Evolutionary conservation across 64 coral and sea anemone species (phyloP).

Genomic region (Porites australiensis): DNA sequence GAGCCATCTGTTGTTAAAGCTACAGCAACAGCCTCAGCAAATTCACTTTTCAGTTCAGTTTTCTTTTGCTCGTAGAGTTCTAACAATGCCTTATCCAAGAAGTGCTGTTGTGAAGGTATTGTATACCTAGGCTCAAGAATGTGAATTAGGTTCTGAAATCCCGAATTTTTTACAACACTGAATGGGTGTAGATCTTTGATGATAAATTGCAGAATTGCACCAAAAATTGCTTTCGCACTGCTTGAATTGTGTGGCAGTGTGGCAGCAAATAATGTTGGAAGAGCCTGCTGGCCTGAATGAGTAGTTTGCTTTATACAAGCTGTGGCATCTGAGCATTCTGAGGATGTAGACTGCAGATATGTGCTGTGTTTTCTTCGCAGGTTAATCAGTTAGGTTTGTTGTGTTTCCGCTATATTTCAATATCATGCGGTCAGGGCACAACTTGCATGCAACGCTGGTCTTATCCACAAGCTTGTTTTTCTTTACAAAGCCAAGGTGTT

Average conservation of each 20-base stretch:
- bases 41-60: not conserved
- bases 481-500: constrained; percentile 57
- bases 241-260: not conserved
- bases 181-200: not conserved
- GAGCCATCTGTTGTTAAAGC: constrained; percentile 65
- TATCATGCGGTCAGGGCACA: constrained; percentile 12
- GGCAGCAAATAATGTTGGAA: not conserved
- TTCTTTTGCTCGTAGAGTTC: constrained; percentile 33
- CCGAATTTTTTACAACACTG: constrained; percentile 15
- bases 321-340: not conserved
- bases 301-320: not conserved
- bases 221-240: not conserved
- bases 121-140: constrained; percentile 12
- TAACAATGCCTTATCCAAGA: constrained; percentile 27
- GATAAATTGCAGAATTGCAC: not conserved
- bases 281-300: not conserved
- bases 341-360: not conserved
- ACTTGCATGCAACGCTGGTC: constrained; percentile 36
- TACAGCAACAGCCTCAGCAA: constrained; percentile 34
- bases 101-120: constrained; percentile 29
- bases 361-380: too few relatives aligned
- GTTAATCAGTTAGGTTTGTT: not conserved
- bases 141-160: constrained; percentile 35
- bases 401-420: constrained; percentile 33
- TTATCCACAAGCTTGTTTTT: constrained; percentile 36